Conservation (phyloP, 2,797 vertebrate genomes). For the Bradypodion pumilum region DNA sequence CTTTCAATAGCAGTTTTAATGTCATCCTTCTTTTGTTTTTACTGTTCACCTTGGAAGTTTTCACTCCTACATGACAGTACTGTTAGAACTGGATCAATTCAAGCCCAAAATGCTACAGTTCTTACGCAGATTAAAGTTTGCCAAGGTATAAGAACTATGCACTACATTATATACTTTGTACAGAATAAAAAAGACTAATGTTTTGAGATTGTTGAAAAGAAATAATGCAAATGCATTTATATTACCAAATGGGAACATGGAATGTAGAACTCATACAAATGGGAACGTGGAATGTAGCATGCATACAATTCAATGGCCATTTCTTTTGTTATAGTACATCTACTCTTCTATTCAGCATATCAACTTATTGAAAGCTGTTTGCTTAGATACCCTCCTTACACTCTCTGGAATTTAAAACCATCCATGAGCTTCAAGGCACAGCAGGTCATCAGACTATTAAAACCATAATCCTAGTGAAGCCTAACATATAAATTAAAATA, state of each 20-base stretch:
- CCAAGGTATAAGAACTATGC: neutral
- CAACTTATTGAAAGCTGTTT: constrained; percentile 14
- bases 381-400: constrained; percentile 21
- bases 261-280: constrained; percentile 31
- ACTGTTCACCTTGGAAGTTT: constrained; percentile 35
- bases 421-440: constrained; percentile 38
- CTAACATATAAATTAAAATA: constrained; percentile 43
- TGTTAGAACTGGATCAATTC: constrained; percentile 8
- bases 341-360: constrained; percentile 27
- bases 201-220: constrained; percentile 31
- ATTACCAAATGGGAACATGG: constrained; percentile 4
- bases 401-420: constrained; percentile 23
- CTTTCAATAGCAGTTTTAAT: constrained; percentile 36
- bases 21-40: constrained; percentile 35
- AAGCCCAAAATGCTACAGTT: constrained; percentile 9
- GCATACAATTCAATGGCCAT: constrained; percentile 5
- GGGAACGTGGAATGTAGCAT: constrained; percentile 29
- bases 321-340: constrained; percentile 29
- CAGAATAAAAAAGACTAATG: constrained; percentile 1
- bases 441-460: constrained; percentile 42
- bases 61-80: neutral
- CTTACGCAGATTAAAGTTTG: constrained; percentile 12
- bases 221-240: constrained; percentile 25
- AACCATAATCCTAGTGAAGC: constrained; percentile 32
- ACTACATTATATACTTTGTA: neutral